Base-by-base conservation (phyloP, 2,888 invertebrate genomes). In the Glaucopsyche alexis region DNA sequence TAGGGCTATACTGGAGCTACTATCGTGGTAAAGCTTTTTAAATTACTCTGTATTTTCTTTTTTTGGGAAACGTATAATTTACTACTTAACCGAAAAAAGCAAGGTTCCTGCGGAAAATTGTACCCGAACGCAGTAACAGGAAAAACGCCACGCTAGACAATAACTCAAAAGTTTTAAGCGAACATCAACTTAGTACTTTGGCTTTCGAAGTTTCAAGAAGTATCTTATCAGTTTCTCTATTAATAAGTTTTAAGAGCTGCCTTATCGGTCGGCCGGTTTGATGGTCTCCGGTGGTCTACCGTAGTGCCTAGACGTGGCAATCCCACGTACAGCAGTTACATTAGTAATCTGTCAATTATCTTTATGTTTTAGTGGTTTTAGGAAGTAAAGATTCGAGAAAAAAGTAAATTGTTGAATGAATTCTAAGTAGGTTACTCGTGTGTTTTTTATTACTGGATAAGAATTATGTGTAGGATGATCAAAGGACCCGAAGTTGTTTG, bases 341-440 rank as follows among this genome's bases (percentile, higher is more conserved):
- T 60, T 60, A 60, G 29, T 60, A 60, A 60, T 60, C 60, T 60
- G 29, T 13, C 60, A 13, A 29, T 29, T 60, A 60, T 29, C 60
- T 60, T 50, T 29, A 60, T 60, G 29, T 13, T 55, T 55, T 55
- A 55, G 55, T 60, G 29, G 60, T 60, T 60, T 29, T 60, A 29
- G 60, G 29, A 60, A 60, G 60, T 29, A 13, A 11, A 11, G 29
- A 7, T 60, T 55, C 19, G 55, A 14, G 29, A 19, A 60, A 60
- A 60, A 60, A 60, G 55, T 60, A 19, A 5, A 19, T 19, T 29
- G 11, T 9, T 19, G 29, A 19, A 60, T 29, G 42, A 6, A 60
- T 38, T 11, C 38, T 13, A 60, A 38, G 29, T 38, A 29, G 29
- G 60, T 13, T 11, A 38, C 0, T 14, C 50, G 19, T 60, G 60